Evolutionary conservation across 2,888 invertebrate species (phyloP), one percentile per base, ranked within the genome.

Genomic region (Smittia aterrima): DNA sequence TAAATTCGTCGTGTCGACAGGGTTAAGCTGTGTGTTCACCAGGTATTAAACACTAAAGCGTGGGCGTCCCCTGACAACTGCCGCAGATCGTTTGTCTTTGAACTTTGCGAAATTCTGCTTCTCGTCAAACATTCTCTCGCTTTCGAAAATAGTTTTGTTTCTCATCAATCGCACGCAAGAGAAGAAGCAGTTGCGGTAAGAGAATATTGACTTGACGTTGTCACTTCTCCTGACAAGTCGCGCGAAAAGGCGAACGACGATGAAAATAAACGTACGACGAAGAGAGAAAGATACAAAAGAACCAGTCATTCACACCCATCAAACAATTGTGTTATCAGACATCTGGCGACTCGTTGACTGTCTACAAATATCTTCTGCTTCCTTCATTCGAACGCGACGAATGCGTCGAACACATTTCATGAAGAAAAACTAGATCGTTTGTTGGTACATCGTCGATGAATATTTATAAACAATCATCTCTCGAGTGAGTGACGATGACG

Each of bases 291-390:
- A 40, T 47, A 67, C 41, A 40, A 70, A 70, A 70, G 54, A 53
- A 40, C 62, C 40, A 72, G 72, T 72, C 72, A 72, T 72, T 72
- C 72, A 62, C 72, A 72, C 72, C 47, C 47, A 47, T 70, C 72
- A 62, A 72, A 72, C 58, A 72, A 72, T 24, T 62, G 53, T 72
- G 62, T 72, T 72, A 72, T 72, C 72, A 62, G 72, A 72, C 72
- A 72, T 72, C 72, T 72, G 72, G 72, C 72, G 72, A 72, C 72
- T 58, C 53, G n/a, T 16, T 32, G 70, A 70, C 54, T 70, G 70
- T 54, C 70, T 54, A 41, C 67, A 67, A 58, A 27, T 27, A n/a
- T 27, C 58, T 58, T 58, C 24, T 58, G n/a, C 53, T 16, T 47
- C 47, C 47, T 47, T 47, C 58, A 58, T 13, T 7, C 18, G 22